Conservation (phyloP, 1,140 invertebrate genomes). For the Trichogramma pretiosum region DNA sequence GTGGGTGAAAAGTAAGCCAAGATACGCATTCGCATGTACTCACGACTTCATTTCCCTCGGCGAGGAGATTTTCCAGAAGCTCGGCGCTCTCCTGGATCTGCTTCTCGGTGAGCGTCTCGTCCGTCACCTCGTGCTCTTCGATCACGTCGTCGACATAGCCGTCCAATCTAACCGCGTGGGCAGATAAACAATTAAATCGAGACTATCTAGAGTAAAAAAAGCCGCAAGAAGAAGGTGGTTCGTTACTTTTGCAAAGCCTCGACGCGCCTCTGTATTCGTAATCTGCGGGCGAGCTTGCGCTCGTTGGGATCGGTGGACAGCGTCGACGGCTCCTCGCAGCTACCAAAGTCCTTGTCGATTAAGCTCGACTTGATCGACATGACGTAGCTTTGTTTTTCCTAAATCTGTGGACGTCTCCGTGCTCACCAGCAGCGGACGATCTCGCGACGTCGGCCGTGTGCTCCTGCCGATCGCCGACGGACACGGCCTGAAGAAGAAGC, state of each 20-base stretch:
- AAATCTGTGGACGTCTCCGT: neutral
- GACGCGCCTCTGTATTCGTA: constrained; percentile 52
- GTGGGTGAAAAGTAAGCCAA: neutral
- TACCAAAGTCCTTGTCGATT: constrained; percentile 9
- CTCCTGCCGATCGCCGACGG: too few species aligned
- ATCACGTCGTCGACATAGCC: too few species aligned
- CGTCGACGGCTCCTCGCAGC: constrained; percentile 44
- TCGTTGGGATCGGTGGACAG: constrained; percentile 50
- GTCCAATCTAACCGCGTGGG: neutral
- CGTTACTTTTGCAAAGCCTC: constrained; percentile 51
- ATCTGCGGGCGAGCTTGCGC: constrained; percentile 51
- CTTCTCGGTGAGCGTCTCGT: constrained; percentile 46
- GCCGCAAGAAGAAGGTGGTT: too few species aligned
- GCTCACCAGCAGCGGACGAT: too few species aligned
- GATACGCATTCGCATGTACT: too few species aligned
- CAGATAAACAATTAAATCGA: neutral
- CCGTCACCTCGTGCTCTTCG: constrained; percentile 26
- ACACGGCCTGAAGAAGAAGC: too few species aligned
- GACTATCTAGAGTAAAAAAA: too few species aligned
- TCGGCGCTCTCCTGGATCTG: constrained; percentile 52
- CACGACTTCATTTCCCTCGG: constrained; percentile 62
- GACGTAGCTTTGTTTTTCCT: too few species aligned
- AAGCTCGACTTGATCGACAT: neutral
- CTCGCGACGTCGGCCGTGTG: neutral
- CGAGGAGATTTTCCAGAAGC: constrained; percentile 50